Evolutionary conservation across 2,797 vertebrate species (phyloP).

Genomic region (Calcarius lapponicus): DNA sequence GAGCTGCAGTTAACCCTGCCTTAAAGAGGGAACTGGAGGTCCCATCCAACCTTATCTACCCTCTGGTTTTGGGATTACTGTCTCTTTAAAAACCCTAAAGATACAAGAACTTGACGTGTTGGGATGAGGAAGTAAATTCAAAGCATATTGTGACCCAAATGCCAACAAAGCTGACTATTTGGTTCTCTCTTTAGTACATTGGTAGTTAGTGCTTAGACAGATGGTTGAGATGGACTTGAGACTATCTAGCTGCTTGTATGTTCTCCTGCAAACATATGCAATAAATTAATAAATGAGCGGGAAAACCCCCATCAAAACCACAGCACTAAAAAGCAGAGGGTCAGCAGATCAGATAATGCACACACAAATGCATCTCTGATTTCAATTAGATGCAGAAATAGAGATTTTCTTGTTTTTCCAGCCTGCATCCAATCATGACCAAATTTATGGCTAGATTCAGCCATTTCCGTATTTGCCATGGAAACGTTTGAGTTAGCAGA

Average conservation of each 20-base stretch:
- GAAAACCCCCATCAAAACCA: not conserved
- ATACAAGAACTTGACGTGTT: not conserved
- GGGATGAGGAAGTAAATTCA: not conserved
- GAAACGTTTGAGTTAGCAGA: not conserved
- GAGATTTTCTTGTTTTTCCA: not conserved
- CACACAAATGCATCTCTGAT: not conserved
- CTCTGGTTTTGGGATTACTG: not conserved
- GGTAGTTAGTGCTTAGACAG: not conserved
- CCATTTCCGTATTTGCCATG: conserved; percentile 15
- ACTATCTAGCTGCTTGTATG: conserved; percentile 1
- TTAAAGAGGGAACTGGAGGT: not conserved
- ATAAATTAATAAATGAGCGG: not conserved
- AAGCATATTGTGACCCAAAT: not conserved
- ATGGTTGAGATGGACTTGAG: not conserved
- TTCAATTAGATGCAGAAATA: not conserved
- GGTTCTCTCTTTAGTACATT: not conserved
- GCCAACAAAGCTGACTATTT: not conserved
- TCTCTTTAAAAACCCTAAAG: not conserved
- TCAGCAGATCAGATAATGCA: not conserved
- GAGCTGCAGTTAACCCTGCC: not conserved
- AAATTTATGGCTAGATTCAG: conserved; percentile 14
- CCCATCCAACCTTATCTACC: not conserved
- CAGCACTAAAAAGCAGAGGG: not conserved
- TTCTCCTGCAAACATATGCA: conserved; percentile 3
- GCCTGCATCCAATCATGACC: not conserved